Percentiles rank a stretch among this genome's conserved stretches.
Conservation (phyloP, 2,113 vertebrate genomes). For the Nothobranchius kuhntae region DNA sequence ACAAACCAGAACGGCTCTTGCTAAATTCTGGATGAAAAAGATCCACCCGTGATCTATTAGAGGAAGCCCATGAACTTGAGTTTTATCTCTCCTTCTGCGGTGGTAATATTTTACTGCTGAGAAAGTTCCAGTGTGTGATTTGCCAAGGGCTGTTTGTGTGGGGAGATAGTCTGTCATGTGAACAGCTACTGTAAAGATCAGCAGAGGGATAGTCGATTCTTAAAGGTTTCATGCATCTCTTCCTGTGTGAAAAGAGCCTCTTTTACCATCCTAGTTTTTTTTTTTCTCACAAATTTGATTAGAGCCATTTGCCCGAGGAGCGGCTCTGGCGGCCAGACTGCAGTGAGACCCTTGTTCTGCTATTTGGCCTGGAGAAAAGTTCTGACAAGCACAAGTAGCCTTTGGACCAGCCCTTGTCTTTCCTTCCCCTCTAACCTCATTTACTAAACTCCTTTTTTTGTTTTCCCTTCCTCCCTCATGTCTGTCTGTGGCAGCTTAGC, state of each 20-base stretch:
- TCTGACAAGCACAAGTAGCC: slow-evolving; percentile 55
- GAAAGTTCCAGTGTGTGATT: slow-evolving; percentile 43
- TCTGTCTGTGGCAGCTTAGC: slow-evolving; percentile 26
- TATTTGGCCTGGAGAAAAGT: slow-evolving; percentile 60
- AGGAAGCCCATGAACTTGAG: slow-evolving; percentile 35
- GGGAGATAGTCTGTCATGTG: slow-evolving; percentile 62
- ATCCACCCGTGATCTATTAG: slow-evolving; percentile 33
- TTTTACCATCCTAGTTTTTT: slow-evolving; percentile 51
- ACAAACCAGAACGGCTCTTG: slow-evolving; percentile 23
- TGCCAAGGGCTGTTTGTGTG: slow-evolving; percentile 57
- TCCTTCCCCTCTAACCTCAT: slow-evolving; percentile 58
- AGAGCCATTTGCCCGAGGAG: slow-evolving; percentile 65
- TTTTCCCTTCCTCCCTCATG: slow-evolving; percentile 1
- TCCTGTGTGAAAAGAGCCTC: slow-evolving; percentile 59
- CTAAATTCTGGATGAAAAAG: slow-evolving; percentile 24
- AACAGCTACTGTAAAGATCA: slow-evolving; percentile 56
- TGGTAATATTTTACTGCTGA: slow-evolving; percentile 54
- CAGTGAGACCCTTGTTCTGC: slow-evolving; percentile 64
- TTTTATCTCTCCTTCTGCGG: slow-evolving; percentile 35
- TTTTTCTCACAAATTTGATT: slow-evolving; percentile 77
- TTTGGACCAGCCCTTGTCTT: slow-evolving; percentile 57
- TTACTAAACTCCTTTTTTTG: slow-evolving; percentile 41
- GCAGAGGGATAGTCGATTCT: slow-evolving; percentile 43
- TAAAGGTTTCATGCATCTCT: slow-evolving; percentile 61
- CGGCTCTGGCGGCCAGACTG: slow-evolving; percentile 48